Conservation (phyloP, 2,797 vertebrate species). For the Halcyon leucocephala region DNA sequence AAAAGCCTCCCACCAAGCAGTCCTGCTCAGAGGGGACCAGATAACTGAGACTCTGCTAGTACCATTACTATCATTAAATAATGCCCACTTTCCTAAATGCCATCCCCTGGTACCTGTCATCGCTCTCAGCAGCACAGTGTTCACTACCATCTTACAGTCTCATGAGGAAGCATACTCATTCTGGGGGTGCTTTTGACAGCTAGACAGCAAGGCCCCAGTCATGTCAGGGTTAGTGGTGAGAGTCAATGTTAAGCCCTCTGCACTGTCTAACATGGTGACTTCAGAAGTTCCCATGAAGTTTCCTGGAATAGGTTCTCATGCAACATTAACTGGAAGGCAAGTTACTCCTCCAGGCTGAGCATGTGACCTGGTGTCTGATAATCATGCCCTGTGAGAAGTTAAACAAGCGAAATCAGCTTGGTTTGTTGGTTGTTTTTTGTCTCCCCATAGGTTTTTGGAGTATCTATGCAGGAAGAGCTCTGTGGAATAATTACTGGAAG, state of each 20-base stretch:
- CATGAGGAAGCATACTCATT: background rate
- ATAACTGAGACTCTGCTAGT: background rate
- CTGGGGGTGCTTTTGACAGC: background rate
- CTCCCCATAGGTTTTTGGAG: background rate
- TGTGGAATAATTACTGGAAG: too few relatives aligned
- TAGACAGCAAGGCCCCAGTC: background rate
- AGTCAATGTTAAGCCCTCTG: background rate
- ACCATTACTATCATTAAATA: background rate
- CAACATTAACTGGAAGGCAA: background rate
- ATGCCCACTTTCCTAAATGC: background rate
- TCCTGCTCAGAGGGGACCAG: background rate
- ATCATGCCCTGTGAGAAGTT: background rate
- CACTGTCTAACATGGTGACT: background rate
- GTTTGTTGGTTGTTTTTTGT: background rate
- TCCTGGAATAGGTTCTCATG: background rate
- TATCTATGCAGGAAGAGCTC: background rate
- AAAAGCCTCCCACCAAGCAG: background rate
- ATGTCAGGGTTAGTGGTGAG: background rate
- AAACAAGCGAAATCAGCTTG: background rate
- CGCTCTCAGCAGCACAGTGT: accelerated
- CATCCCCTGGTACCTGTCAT: background rate
- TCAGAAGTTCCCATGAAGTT: background rate
- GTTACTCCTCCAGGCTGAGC: background rate
- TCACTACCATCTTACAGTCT: background rate
- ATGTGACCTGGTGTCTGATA: accelerated